phyloP scores from a whole-genome alignment of 2,113 vertebrate genomes.

The Hippocampus mohnikei region DNA sequence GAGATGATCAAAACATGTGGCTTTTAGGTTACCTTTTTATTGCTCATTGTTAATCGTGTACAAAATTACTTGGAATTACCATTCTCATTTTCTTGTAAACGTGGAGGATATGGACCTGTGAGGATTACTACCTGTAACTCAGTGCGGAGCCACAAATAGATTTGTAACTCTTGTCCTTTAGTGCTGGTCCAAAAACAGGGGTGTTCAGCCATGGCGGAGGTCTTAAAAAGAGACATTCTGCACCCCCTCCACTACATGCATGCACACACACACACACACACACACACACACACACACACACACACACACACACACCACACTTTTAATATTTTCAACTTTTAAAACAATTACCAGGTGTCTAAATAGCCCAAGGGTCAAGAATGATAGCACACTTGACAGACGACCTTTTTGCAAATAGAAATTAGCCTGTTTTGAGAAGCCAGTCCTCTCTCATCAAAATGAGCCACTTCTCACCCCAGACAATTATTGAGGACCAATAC shows the following conservation, averaged over 20 bases:
- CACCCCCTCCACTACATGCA: too few relatives aligned
- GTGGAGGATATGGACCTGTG: neutral
- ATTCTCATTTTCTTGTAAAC: neutral
- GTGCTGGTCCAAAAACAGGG: neutral
- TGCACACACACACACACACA: too few relatives aligned
- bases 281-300: too few relatives aligned
- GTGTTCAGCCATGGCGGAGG: neutral
- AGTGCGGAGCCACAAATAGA: neutral
- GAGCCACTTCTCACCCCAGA: too few relatives aligned
- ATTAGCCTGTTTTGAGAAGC: too few relatives aligned
- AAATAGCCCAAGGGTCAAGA: neutral
- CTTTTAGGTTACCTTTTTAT: constrained; percentile 5
- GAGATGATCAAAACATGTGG: constrained; percentile 14
- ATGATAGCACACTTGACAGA: too few relatives aligned
- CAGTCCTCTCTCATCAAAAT: too few relatives aligned
- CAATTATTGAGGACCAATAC: too few relatives aligned
- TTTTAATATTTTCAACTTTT: too few relatives aligned
- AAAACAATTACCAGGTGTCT: neutral
- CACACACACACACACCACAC: too few relatives aligned
- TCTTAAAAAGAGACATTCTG: too few relatives aligned
- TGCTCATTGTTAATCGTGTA: neutral
- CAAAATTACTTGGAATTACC: neutral
- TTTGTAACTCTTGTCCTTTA: neutral
- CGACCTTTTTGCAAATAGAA: too few relatives aligned
- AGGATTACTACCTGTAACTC: neutral